These are phyloP conservation scores for Clarias fuscus DNA, from an alignment of 2,797 vertebrate species.

Conservation along the genomic window DNA sequence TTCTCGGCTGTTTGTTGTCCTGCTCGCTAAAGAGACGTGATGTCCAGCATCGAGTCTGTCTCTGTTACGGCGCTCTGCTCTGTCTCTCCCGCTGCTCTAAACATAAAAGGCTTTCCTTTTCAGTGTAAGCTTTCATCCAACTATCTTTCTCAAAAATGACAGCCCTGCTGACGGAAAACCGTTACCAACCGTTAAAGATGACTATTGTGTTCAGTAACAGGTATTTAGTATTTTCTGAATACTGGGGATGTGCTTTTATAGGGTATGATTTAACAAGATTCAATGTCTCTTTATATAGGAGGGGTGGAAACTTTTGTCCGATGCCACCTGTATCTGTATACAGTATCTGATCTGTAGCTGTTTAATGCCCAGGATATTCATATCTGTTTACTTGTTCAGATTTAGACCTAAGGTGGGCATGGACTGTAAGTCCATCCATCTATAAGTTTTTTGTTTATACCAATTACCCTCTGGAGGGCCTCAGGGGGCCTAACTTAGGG, in stretches of 20 bases:
- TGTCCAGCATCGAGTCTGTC: slow-evolving; percentile 21
- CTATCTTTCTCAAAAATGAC: background rate
- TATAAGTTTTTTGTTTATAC: background rate
- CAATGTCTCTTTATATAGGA: background rate
- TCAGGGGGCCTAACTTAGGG: too few species aligned
- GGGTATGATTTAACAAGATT: background rate
- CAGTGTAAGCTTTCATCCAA: background rate
- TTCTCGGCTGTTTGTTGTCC: slow-evolving; percentile 46
- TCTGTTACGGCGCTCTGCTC: background rate
- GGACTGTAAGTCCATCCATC: background rate
- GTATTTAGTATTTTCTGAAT: background rate
- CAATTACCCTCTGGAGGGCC: too few species aligned
- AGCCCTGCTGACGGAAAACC: background rate
- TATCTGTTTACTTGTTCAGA: background rate
- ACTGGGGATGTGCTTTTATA: background rate
- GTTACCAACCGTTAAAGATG: background rate
- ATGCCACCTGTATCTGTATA: too few species aligned
- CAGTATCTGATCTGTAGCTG: too few species aligned
- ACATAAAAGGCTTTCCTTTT: background rate
- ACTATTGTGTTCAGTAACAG: background rate
- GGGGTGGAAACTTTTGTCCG: too few species aligned
- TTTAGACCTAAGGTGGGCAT: background rate
- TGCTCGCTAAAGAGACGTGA: slow-evolving; percentile 58
- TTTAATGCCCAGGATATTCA: too few species aligned
- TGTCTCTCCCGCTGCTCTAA: slow-evolving; percentile 28